Evolutionary conservation across 2,888 invertebrate species (phyloP), one percentile per base, ranked within the genome.

Genomic region (Aelia acuminata): DNA sequence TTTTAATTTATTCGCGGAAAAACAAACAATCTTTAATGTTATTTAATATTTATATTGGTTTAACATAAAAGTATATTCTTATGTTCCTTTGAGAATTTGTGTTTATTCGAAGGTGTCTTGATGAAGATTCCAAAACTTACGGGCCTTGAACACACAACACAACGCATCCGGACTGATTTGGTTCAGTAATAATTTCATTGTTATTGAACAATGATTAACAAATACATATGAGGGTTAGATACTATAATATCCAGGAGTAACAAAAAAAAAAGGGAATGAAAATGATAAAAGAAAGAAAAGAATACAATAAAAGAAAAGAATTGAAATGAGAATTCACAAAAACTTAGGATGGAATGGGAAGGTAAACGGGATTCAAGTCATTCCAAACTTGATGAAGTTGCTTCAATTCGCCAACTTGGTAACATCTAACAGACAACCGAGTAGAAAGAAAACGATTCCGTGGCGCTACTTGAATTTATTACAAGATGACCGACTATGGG

Each of bases 361-460:
- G 15, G 18, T 35, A 70, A 70, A 70, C 35, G 63, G 20, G 31
- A 70, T 70, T 70, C 18, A 70, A 35, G 35, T 10, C 63, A 70
- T 70, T 70, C 63, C 31, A 35, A 70, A 35, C 63, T 70, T 35
- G 35, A 70, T 70, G 63, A 70, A 70, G 35, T 70, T 70, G 31
- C 20, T 20, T 70, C 63, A 35, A 7, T 18, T 15, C 18, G 31
- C 31, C 35, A 35, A 70, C 26, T 0, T 3, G 18, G 63, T 18
- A 35, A 70, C 31, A 70, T 70, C 20, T 1, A 70, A 20, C 31
- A 70, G 5, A 35, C 35, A 70, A 35, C 20, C 7, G 35, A 35
- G 63, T 4, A 35, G 35, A 0, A 18, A 70, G 35, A 35, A 70
- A 26, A 18, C 15, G 35, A 70, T 18, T 26, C 57, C 26, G n/a